Evolutionary conservation across 1,140 invertebrate species (phyloP).

Genomic region (Ectropis grisescens): DNA sequence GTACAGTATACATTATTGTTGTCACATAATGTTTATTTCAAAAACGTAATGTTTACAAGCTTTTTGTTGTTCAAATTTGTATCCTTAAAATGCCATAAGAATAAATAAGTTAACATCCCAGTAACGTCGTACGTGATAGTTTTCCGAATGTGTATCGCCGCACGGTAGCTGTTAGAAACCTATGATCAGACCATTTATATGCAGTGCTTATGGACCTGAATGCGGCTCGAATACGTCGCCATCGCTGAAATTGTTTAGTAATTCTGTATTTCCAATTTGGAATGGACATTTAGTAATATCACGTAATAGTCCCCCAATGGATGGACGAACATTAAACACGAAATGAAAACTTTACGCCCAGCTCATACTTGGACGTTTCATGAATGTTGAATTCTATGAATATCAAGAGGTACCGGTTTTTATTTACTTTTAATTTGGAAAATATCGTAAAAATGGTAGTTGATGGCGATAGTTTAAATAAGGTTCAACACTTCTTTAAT

Average conservation of each 20-base stretch:
- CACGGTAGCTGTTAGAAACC: slow-evolving; percentile 40
- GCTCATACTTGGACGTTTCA: no score
- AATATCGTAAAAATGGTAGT: no score
- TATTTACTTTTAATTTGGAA: no score
- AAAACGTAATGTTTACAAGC: no score
- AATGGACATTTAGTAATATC: background rate
- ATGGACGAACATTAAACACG: no score
- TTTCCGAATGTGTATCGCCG: slow-evolving; percentile 24
- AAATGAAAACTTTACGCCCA: no score
- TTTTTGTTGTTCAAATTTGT: slow-evolving; percentile 4
- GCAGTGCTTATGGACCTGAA: slow-evolving; percentile 29
- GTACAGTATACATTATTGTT: no score
- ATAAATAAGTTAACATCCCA: slow-evolving; percentile 14
- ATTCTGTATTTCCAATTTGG: slow-evolving; percentile 15
- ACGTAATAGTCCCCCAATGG: background rate
- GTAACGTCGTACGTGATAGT: slow-evolving; percentile 37
- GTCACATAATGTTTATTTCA: no score
- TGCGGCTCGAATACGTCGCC: slow-evolving; percentile 48
- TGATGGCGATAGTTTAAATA: no score
- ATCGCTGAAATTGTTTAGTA: slow-evolving; percentile 32
- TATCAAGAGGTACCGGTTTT: no score
- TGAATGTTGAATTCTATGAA: no score
- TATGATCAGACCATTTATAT: slow-evolving; percentile 46
- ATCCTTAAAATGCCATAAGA: slow-evolving; percentile 11
- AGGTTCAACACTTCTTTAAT: no score